A percentile compares a stretch with the other conserved stretches of the same genome.
Conservation (phyloP, 2,888 invertebrate species). For the Halocaridina rubra region DNA sequence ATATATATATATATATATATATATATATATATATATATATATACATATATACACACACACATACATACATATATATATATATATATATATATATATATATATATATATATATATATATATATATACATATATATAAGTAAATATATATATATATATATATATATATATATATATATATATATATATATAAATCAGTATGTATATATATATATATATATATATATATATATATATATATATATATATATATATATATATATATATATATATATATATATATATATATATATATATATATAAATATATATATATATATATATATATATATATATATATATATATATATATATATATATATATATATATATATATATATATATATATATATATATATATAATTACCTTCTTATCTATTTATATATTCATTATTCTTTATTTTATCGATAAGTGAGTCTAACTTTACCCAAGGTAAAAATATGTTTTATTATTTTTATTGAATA, state of each 20-base stretch:
- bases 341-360: too few relatives aligned
- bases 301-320: too few relatives aligned
- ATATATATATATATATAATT: too few relatives aligned
- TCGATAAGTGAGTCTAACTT: too few relatives aligned
- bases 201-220: neutral
- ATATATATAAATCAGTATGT: neutral
- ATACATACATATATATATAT: neutral
- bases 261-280: neutral
- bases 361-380: too few relatives aligned
- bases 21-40: neutral
- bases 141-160: neutral
- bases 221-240: neutral
- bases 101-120: slow-evolving; percentile 8
- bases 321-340: too few relatives aligned
- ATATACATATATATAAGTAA: slow-evolving; percentile 1
- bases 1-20: neutral
- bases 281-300: neutral
- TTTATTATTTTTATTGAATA: too few relatives aligned
- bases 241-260: neutral
- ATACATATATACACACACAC: neutral
- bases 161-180: neutral
- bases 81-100: neutral
- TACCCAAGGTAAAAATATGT: too few relatives aligned
- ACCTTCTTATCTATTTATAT: too few relatives aligned
- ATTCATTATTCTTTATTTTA: too few relatives aligned